Conservation (phyloP, 2,888 invertebrate species). For the Cecidostiba fungosa region DNA sequence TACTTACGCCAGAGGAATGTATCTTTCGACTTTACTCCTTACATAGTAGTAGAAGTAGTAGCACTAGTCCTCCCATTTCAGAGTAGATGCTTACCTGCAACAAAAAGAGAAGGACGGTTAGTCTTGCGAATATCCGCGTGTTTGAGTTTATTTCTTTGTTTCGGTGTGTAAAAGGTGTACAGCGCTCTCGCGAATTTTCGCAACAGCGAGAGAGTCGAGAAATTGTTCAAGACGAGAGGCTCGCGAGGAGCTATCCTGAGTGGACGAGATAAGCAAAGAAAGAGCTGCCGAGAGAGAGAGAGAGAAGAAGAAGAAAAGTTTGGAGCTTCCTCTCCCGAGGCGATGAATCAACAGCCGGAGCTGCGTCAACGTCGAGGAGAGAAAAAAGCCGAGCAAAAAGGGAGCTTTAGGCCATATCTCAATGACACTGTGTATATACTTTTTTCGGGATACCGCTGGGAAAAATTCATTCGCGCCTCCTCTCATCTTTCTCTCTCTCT, state of each 20-base stretch:
- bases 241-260: constrained; percentile 34
- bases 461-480: constrained; percentile 49
- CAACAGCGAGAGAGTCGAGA: not conserved
- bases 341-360: constrained; percentile 53
- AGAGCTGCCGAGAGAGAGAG: not conserved
- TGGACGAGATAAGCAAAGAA: constrained; percentile 52
- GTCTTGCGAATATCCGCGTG: not conserved
- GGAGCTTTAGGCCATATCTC: not conserved
- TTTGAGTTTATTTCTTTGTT: not conserved
- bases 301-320: constrained; percentile 39
- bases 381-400: not conserved
- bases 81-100: constrained; percentile 32
- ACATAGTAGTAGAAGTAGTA: not conserved
- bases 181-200: not conserved
- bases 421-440: not conserved
- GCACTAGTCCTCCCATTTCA: not conserved
- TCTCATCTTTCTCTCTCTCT: too few relatives aligned
- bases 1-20: constrained; percentile 5
- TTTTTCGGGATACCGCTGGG: constrained; percentile 5
- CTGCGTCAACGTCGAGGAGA: constrained; percentile 32
- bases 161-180: not conserved
- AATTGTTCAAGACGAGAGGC: constrained; percentile 34
- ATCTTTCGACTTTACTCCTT: constrained; percentile 11
- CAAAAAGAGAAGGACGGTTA: constrained; percentile 28
- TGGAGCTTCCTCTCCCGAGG: constrained; percentile 41